These are phyloP conservation scores for Cinclus cinclus DNA, from an alignment of 2,113 vertebrate genomes.

Conservation along the genomic window DNA sequence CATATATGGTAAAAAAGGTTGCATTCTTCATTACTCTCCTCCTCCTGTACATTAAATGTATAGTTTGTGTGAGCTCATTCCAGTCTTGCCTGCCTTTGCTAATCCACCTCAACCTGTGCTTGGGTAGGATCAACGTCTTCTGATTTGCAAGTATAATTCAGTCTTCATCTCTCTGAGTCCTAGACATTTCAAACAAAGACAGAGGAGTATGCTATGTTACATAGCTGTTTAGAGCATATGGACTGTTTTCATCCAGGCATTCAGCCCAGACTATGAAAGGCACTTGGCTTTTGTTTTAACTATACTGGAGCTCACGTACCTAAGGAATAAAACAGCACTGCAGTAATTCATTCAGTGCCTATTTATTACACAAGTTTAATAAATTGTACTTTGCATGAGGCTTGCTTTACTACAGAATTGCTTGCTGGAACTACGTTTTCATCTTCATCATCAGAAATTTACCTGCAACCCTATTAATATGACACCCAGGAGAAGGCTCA, in stretches of 20 bases:
- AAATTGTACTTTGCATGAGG: neutral
- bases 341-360: conserved; percentile 41
- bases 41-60: neutral
- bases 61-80: conserved; percentile 51
- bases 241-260: conserved; percentile 80
- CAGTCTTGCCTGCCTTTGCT: conserved; percentile 69
- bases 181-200: conserved; percentile 82
- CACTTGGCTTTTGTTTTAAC: conserved; percentile 79
- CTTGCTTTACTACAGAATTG: neutral
- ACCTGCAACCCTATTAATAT: neutral
- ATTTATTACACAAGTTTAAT: conserved; percentile 27
- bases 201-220: conserved; percentile 73
- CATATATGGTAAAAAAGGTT: conserved; percentile 32
- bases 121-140: conserved; percentile 72
- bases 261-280: conserved; percentile 80
- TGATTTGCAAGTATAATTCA: conserved; percentile 83
- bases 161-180: conserved; percentile 74
- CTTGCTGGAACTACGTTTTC: conserved; percentile 6
- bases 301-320: conserved; percentile 71
- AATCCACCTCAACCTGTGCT: conserved; percentile 75
- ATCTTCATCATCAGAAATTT: conserved; percentile 5
- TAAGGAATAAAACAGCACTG: conserved; percentile 59
- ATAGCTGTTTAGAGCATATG: conserved; percentile 80
- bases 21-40: neutral
- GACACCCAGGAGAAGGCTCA: neutral